Conservation (phyloP, 2,797 vertebrate genomes). For the Sphenodon punctatus region DNA sequence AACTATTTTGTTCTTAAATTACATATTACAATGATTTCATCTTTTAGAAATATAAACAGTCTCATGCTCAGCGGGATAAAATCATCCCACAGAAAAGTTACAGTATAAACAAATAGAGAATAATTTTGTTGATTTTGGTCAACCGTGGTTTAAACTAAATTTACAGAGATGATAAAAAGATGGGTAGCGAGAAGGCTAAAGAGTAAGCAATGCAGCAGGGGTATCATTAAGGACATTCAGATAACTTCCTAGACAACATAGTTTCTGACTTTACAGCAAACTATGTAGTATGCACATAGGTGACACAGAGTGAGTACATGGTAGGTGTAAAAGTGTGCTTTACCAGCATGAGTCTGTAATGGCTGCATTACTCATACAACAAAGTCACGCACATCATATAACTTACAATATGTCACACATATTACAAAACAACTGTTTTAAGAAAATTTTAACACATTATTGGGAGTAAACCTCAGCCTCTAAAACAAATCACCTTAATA, state of each 20-base stretch:
- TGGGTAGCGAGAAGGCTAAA: neutral
- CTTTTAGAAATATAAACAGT: neutral
- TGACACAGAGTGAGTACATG: neutral
- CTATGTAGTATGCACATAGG: neutral
- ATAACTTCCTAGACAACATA: neutral
- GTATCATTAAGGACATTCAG: neutral
- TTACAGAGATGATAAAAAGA: neutral
- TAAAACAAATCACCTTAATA: too few relatives aligned
- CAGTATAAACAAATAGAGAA: neutral
- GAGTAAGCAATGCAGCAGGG: neutral
- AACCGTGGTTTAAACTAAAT: neutral
- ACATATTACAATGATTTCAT: neutral
- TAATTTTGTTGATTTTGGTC: conserved; percentile 12
- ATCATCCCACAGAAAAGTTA: neutral
- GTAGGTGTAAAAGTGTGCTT: neutral
- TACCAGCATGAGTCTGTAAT: neutral
- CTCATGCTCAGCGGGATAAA: neutral
- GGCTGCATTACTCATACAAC: neutral
- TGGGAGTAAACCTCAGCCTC: too few relatives aligned
- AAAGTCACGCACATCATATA: neutral
- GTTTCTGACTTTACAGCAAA: neutral
- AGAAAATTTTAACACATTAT: too few relatives aligned
- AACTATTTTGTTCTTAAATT: neutral
- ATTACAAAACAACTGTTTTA: too few relatives aligned
- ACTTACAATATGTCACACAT: too few relatives aligned